phyloP scores from a whole-genome alignment of 2,797 vertebrate species.

The Taeniopygia guttata region DNA sequence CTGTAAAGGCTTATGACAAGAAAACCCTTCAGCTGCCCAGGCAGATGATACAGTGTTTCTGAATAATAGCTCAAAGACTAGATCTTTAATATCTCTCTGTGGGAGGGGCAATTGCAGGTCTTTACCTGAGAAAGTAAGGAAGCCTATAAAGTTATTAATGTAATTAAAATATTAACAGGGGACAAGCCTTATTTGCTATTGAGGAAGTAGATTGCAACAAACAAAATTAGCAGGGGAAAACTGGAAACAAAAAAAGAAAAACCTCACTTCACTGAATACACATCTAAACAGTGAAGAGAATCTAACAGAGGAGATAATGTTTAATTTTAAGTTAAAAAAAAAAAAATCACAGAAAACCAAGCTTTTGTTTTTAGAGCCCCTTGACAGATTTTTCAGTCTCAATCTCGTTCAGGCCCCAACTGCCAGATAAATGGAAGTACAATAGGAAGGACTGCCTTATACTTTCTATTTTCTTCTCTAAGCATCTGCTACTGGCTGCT shows the following conservation, averaged over 20 bases:
- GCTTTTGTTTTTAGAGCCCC: neutral
- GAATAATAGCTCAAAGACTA: neutral
- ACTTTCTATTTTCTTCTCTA: neutral
- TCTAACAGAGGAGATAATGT: neutral
- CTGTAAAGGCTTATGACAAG: neutral
- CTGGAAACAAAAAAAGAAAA: neutral
- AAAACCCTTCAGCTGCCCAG: neutral
- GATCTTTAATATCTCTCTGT: neutral
- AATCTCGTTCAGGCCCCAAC: neutral
- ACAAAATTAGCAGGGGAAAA: neutral
- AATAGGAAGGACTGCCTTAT: neutral
- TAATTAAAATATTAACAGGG: neutral
- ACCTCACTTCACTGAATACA: neutral
- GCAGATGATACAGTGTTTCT: neutral
- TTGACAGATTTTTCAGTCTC: neutral
- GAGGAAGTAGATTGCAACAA: neutral
- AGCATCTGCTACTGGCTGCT: neutral
- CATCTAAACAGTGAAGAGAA: neutral
- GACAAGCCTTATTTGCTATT: neutral
- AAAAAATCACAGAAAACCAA: neutral
- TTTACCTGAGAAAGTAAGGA: neutral
- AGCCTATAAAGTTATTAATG: neutral
- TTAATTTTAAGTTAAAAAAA: neutral
- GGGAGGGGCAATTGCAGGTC: neutral
- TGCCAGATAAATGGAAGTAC: neutral